Base-by-base conservation (phyloP, 2,797 vertebrate genomes). In the Sebastes baramenuke region DNA sequence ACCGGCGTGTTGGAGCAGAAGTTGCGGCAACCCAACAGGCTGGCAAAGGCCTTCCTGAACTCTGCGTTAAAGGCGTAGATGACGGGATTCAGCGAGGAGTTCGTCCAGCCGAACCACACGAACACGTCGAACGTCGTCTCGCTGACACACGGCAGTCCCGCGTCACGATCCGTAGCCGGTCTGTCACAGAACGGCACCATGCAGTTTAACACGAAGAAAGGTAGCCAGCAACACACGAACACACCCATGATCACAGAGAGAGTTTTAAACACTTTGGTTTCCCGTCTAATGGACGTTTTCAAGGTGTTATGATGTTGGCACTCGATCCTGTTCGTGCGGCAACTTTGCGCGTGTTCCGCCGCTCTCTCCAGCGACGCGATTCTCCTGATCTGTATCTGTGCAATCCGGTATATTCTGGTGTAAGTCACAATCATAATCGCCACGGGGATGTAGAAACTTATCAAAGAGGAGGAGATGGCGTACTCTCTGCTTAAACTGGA, bases 91-190 rank as follows among this genome's bases (percentile, higher is more conserved):
- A 99, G 95, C 0, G 97, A 96, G 3, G 98, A 99, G 94, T 99
- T 99, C 66, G 97, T 96, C 98, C 98, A 99, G 42, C 98, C 97
- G 84, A 98, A 98, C 98, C 98, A 99, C 83, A 99, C 97, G 3
- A 99, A 99, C 38, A 99, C 93, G 72, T 98, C 95, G 77, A 99
- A 99, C 3, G 97, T 97, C 42, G 97, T 98, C 92, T 98, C 97
- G 69, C 98, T 97, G 86, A 99, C 97, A 4, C 98, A 99, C 7
- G 97, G 96, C 64, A 97, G 94, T 36, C 97, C 95, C 3, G 96
- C 93, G 0, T 87, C 74, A n/a, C 82, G 88, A 81, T 95, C 94
- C 0, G 92, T 83, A 11, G 93, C 80, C 6, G 93, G 90, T 20
- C 93, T 95, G 49, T 95, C 91, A 4, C 98, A 99, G 93, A 99